A percentile compares a stretch with the other conserved stretches of the same genome.
Evolutionary conservation across 2,888 invertebrate genomes (phyloP).

Genomic region (Drosophila parthenogenetica): DNA sequence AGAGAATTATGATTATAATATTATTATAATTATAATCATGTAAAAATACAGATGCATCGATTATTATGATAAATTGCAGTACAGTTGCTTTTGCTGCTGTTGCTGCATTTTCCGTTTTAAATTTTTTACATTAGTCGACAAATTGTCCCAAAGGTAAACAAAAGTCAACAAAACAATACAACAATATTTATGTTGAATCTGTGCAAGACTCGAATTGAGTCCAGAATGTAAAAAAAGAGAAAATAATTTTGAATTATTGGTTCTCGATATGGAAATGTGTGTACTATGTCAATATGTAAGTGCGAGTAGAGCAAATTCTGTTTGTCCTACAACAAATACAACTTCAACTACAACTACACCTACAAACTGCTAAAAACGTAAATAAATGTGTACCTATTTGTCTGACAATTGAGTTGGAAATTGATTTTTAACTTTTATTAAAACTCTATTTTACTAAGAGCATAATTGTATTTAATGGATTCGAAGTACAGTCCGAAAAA

Average conservation of each 20-base stretch:
- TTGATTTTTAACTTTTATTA: neutral
- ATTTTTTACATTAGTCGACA: slow-evolving; percentile 41
- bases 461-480: too few relatives aligned
- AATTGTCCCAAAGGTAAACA: slow-evolving; percentile 51
- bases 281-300: slow-evolving; percentile 21
- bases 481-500: too few relatives aligned
- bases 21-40: slow-evolving; percentile 15
- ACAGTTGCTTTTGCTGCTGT: slow-evolving; percentile 36
- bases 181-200: slow-evolving; percentile 45
- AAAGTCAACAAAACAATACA: slow-evolving; percentile 42
- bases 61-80: slow-evolving; percentile 7
- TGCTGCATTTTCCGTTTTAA: slow-evolving; percentile 15
- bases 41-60: too few relatives aligned
- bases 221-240: slow-evolving; percentile 10
- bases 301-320: slow-evolving; percentile 26
- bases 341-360: slow-evolving; percentile 7
- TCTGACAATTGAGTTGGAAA: slow-evolving; percentile 55
- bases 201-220: slow-evolving; percentile 8
- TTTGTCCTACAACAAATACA: slow-evolving; percentile 16
- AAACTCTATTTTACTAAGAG: too few relatives aligned
- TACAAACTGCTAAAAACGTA: slow-evolving; percentile 32
- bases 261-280: slow-evolving; percentile 21
- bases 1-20: slow-evolving; percentile 36
- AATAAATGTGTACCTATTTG: slow-evolving; percentile 73
- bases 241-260: slow-evolving; percentile 18